Evolutionary conservation across 2,797 vertebrate genomes (phyloP).

Genomic region (Borostomias antarcticus): DNA sequence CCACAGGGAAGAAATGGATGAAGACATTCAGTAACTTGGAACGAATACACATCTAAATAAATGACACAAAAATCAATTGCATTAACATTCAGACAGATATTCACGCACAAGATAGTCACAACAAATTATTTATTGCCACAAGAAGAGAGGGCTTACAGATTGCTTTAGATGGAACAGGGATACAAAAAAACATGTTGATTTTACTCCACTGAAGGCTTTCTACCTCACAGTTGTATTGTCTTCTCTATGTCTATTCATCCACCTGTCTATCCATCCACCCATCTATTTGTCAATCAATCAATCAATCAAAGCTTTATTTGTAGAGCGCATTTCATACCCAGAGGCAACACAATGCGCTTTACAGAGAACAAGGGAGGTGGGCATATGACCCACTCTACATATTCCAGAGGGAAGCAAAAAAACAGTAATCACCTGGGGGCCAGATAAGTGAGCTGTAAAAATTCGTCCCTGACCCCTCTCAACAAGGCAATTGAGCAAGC

Average conservation of each 20-base stretch:
- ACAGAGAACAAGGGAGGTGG: too few species aligned
- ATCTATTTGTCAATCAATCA: neutral
- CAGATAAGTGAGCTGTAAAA: too few species aligned
- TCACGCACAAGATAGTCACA: conserved; percentile 39
- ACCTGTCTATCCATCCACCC: neutral
- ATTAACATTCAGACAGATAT: conserved; percentile 35
- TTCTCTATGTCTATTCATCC: neutral
- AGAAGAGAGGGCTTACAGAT: conserved; percentile 35
- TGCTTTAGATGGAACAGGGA: conserved; percentile 39
- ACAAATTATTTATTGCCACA: conserved; percentile 46
- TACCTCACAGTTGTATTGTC: neutral
- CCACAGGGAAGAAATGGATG: too few species aligned
- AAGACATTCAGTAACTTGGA: conserved; percentile 40
- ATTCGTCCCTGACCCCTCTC: too few species aligned
- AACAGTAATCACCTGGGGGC: too few species aligned
- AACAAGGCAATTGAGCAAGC: too few species aligned
- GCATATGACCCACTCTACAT: too few species aligned
- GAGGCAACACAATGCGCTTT: too few species aligned
- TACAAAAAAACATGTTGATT: conserved; percentile 49
- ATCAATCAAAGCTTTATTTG: neutral
- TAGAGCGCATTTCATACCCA: too few species aligned
- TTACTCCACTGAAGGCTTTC: conserved; percentile 35
- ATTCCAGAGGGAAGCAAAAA: too few species aligned
- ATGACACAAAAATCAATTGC: conserved; percentile 50
- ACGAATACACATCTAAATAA: conserved; percentile 48